Conservation (phyloP, 2,888 invertebrate genomes). For the Drosophila melanosoma region DNA sequence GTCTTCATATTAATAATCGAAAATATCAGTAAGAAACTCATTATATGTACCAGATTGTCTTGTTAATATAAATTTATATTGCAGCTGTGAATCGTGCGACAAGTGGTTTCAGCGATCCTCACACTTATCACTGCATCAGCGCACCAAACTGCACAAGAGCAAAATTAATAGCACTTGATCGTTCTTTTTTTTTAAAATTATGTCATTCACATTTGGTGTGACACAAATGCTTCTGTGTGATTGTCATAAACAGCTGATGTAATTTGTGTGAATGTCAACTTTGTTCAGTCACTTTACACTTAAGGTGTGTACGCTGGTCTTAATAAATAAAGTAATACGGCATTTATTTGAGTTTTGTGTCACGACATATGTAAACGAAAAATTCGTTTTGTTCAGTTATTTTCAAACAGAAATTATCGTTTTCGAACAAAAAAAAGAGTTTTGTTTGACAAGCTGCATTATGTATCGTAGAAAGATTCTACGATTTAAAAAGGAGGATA, state of each 20-base stretch:
- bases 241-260: slow-evolving; percentile 36
- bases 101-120: slow-evolving; percentile 59
- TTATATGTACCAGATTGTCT: background rate
- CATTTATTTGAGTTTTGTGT: background rate
- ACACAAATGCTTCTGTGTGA: background rate
- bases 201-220: background rate
- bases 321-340: background rate
- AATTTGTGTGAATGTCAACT: slow-evolving; percentile 37
- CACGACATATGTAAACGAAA: background rate
- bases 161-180: slow-evolving; percentile 4
- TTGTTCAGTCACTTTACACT: slow-evolving; percentile 8
- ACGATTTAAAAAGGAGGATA: slow-evolving; percentile 41
- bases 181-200: background rate
- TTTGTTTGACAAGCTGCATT: background rate
- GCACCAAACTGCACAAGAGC: slow-evolving; percentile 52
- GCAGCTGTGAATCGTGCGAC: slow-evolving; percentile 62
- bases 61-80: slow-evolving; percentile 8
- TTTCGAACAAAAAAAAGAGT: background rate
- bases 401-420: background rate
- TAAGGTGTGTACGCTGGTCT: slow-evolving; percentile 43
- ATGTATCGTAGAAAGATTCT: slow-evolving; percentile 19
- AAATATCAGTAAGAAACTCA: slow-evolving; percentile 52
- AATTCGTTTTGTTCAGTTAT: background rate
- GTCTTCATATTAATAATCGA: slow-evolving; percentile 52
- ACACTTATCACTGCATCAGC: slow-evolving; percentile 54